Evolutionary conservation across 2,888 invertebrate species (phyloP).

Genomic region (Pediacus dermestoides): DNA sequence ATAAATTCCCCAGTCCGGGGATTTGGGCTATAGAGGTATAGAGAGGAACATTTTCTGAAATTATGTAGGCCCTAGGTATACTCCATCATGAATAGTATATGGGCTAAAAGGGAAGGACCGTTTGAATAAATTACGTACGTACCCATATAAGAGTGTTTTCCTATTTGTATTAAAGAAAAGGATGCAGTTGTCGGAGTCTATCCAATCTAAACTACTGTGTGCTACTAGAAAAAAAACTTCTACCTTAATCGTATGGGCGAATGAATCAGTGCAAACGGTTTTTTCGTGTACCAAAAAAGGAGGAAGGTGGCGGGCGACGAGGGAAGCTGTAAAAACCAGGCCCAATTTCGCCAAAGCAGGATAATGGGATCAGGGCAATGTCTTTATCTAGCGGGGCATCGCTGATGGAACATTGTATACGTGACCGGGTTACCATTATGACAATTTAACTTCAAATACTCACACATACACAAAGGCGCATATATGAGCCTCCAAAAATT

Average conservation of each 20-base stretch:
- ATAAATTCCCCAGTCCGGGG: too few species aligned
- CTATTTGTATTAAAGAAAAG: slow-evolving; percentile 9
- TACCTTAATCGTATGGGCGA: slow-evolving; percentile 14
- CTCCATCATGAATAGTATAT: too few species aligned
- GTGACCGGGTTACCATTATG: slow-evolving; percentile 40
- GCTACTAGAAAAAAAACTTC: too few species aligned
- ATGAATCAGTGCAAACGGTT: slow-evolving; percentile 13
- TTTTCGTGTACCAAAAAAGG: slow-evolving; percentile 10
- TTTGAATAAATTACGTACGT: too few species aligned
- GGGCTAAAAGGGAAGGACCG: too few species aligned
- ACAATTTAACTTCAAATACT: slow-evolving; percentile 13
- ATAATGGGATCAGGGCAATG: slow-evolving; percentile 42
- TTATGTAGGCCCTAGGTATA: too few species aligned
- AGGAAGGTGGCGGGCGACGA: slow-evolving; percentile 10
- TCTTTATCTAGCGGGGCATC: slow-evolving; percentile 39
- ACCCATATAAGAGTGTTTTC: too few species aligned
- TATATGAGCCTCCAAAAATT: too few species aligned
- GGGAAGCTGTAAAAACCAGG: slow-evolving; percentile 23
- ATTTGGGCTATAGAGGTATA: too few species aligned
- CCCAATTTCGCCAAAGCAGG: slow-evolving; percentile 41
- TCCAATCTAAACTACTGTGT: slow-evolving; percentile 13
- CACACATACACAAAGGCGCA: too few species aligned
- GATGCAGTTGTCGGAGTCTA: slow-evolving; percentile 10
- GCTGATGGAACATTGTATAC: slow-evolving; percentile 38
- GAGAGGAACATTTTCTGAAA: too few species aligned